These are phyloP conservation scores for Drosophila atripex DNA, from an alignment of 2,888 invertebrate species.

Conservation along the genomic window DNA sequence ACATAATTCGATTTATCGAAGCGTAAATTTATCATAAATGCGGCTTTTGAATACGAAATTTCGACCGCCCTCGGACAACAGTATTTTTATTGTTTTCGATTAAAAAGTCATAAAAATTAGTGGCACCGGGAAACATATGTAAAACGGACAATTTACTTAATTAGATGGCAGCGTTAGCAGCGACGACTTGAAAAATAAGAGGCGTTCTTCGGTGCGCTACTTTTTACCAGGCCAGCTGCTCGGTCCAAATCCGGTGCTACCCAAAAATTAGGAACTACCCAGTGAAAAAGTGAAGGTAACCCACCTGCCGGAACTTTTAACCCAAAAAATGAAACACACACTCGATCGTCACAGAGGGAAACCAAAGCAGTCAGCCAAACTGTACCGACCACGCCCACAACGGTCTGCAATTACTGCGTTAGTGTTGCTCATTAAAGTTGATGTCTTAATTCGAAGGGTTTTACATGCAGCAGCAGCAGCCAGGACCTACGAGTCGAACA, in stretches of 20 bases:
- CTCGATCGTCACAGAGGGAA: conserved; percentile 46
- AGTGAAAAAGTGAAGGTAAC: conserved; percentile 54
- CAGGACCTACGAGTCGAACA: conserved; percentile 30
- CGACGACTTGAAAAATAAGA: conserved; percentile 40
- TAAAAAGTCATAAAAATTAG: conserved; percentile 68
- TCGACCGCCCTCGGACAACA: conserved; percentile 36
- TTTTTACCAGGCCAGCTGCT: conserved; percentile 53
- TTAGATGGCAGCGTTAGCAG: conserved; percentile 60
- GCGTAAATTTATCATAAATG: conserved; percentile 64
- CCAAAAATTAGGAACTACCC: conserved; percentile 50
- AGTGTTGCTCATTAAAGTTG: conserved; percentile 78
- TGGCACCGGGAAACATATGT: conserved; percentile 64
- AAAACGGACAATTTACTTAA: conserved; percentile 75
- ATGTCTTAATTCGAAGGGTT: conserved; percentile 75
- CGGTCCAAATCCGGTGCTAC: conserved; percentile 26
- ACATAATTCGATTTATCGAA: conserved; percentile 58
- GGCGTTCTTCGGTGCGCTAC: conserved; percentile 71
- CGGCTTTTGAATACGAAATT: conserved; percentile 48
- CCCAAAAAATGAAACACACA: conserved; percentile 43
- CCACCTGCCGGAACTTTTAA: conserved; percentile 71
- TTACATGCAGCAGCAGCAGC: conserved; percentile 53
- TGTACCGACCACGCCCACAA: conserved; percentile 59
- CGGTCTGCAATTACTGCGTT: conserved; percentile 69
- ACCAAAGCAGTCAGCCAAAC: conserved; percentile 56
- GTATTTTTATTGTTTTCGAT: conserved; percentile 73